A percentile compares a stretch with the other conserved stretches of the same genome.
phyloP scores from a whole-genome alignment of 2,113 vertebrate genomes.

The Lontra canadensis region DNA sequence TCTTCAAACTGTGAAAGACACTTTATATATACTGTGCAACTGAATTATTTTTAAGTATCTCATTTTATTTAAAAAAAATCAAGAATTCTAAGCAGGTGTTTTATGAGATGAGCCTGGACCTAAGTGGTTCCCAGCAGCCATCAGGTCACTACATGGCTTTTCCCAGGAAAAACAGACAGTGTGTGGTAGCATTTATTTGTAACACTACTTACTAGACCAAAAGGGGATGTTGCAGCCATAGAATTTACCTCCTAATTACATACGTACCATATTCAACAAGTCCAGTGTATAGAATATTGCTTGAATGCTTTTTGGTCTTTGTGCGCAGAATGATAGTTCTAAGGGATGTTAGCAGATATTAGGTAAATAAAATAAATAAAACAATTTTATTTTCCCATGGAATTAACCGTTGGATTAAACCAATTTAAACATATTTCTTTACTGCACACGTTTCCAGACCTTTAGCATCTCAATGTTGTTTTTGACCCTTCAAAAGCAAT shows the following conservation, averaged over 20 bases:
- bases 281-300: not conserved
- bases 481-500: not conserved
- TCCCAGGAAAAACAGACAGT: not conserved
- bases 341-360: not conserved
- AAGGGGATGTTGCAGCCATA: not conserved
- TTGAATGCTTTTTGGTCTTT: not conserved
- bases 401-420: not conserved
- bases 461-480: not conserved
- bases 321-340: not conserved
- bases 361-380: not conserved
- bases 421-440: constrained; percentile 21
- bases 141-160: not conserved
- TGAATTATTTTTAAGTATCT: not conserved
- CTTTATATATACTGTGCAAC: not conserved
- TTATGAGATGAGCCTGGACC: not conserved
- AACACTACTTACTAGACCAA: not conserved
- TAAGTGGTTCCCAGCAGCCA: not conserved
- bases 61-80: not conserved
- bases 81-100: not conserved
- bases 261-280: not conserved
- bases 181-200: not conserved
- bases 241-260: not conserved
- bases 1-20: not conserved
- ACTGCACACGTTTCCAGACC: not conserved
- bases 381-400: constrained; percentile 7